Evolutionary conservation across 2,113 vertebrate genomes (phyloP).

Genomic region (Cyanocitta stelleri): DNA sequence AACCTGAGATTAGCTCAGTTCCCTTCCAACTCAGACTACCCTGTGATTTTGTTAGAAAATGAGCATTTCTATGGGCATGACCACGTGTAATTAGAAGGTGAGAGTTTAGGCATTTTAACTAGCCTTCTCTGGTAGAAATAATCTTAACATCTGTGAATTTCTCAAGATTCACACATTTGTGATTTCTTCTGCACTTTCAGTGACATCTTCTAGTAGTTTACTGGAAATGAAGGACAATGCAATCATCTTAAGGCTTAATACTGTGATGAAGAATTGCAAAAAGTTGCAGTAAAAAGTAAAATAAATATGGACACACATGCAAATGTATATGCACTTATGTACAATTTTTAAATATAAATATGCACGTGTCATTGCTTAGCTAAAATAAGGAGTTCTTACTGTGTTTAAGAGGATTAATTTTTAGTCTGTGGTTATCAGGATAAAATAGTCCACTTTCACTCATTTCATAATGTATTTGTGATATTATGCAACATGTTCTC

Average conservation of each 20-base stretch:
- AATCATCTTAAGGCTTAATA: neutral
- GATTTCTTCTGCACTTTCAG: neutral
- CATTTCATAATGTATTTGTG: neutral
- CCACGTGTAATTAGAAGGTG: neutral
- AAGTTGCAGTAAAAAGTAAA: neutral
- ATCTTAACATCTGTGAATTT: neutral
- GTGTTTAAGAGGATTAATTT: neutral
- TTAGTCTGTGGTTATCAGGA: neutral
- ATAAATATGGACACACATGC: neutral
- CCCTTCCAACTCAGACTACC: neutral
- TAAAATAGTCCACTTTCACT: neutral
- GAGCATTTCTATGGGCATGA: neutral
- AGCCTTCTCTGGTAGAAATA: neutral
- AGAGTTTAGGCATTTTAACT: neutral
- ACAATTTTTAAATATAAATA: neutral
- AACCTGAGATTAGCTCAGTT: no score
- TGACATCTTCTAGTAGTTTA: neutral
- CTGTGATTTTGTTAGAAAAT: neutral
- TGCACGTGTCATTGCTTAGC: neutral
- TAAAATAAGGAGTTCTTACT: neutral
- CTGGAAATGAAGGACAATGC: neutral
- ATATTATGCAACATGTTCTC: neutral
- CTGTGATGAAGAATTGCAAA: neutral
- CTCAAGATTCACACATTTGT: neutral
- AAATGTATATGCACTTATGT: rapidly evolving